Base-by-base conservation (phyloP, 2,113 vertebrate genomes). In the Actenoides hombroni region DNA sequence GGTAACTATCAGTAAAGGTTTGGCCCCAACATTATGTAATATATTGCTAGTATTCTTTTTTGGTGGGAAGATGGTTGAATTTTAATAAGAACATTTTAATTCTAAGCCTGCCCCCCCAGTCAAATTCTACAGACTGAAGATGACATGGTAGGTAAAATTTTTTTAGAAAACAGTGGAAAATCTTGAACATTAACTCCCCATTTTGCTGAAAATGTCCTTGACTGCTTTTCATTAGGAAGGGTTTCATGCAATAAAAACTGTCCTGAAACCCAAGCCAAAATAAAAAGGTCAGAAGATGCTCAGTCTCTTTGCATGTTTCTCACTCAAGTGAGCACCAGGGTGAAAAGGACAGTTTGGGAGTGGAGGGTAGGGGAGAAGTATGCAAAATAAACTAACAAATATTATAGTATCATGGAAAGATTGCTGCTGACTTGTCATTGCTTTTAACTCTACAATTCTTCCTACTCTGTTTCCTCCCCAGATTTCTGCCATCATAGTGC, bases 401-500 rank as follows among this genome's bases (percentile, higher is more conserved):
- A 25, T 65, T 68, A 33, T 16, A 79, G 26, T 49, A 76, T 46
- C 13, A 46, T 25, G 31, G 69, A 49, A 76, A 63, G 71, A 73
- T n/a, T 11, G 6, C 24, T 84, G 63, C 33, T 76, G 53, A 28
- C n/a, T 24, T 79, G 60, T 20, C 29, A 18, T 25, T 54, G 29
- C 71, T 87, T 5, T 79, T 95, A 80, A 89, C n/a, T 25, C 48
- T 46, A 12, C 12, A 40, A 59, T 76, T 94, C 70, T 89, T 82
- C 63, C 63, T 54, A 3, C 21, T 95, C 73, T 88, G 40, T 39
- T 95, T 95, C 33, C 46, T 85, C 71, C 85, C 39, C 88, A 99
- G 99, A 98, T 99, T 92, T 98, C 99, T 81, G 98, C 99, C 31
- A 96, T 99, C 94, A 98, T 98, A 67, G 97, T 99, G 61, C 99